Conservation (phyloP, 2,888 invertebrate genomes). For the Polymixis flavicincta region DNA sequence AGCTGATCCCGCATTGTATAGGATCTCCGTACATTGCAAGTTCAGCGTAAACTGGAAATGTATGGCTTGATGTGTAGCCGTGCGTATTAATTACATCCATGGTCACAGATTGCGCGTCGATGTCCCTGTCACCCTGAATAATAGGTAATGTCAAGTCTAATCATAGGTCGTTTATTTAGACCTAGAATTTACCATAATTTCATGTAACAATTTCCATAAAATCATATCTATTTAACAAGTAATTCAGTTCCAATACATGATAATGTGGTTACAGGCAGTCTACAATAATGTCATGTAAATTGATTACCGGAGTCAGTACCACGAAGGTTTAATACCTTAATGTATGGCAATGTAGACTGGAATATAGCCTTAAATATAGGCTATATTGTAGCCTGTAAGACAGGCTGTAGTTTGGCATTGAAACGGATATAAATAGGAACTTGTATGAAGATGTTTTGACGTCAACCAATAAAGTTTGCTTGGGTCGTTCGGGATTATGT, state of each 20-base stretch:
- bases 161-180: conserved; percentile 6
- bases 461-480: conserved; percentile 24
- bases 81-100: too few species aligned
- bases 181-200: conserved; percentile 20
- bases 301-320: conserved; percentile 13
- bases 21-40: too few species aligned
- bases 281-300: conserved; percentile 50
- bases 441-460: conserved; percentile 52
- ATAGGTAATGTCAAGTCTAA: background rate
- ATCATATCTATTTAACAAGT: conserved; percentile 1
- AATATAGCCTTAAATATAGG: conserved; percentile 18
- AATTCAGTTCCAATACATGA: conserved; percentile 30
- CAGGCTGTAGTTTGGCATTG: conserved; percentile 36
- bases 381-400: conserved; percentile 9
- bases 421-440: conserved; percentile 46
- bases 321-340: conserved; percentile 42
- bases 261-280: conserved; percentile 11
- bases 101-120: too few species aligned
- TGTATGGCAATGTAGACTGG: conserved; percentile 44
- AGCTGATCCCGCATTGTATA: too few species aligned
- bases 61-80: too few species aligned
- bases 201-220: conserved; percentile 39
- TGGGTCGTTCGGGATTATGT: background rate
- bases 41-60: too few species aligned
- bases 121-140: background rate